Base-by-base conservation (phyloP, 2,888 invertebrate genomes). In the Sthenelais limicola region DNA sequence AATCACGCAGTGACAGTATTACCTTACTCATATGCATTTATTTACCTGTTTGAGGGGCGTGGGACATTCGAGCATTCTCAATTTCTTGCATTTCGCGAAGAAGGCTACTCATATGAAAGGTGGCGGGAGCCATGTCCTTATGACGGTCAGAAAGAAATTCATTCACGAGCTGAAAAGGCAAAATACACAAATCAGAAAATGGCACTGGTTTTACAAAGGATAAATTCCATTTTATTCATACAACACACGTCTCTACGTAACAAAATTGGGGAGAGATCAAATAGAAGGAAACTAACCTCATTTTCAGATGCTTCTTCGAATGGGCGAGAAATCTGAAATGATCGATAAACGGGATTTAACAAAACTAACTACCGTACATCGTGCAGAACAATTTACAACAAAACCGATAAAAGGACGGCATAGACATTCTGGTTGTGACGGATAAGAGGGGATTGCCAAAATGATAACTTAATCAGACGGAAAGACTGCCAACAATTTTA, bases 21-120 rank as follows among this genome's bases (percentile, higher is more conserved):
- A n/a, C n/a, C n/a, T n/a, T n/a, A n/a, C n/a, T n/a, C n/a, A 9
- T 43, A 15, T 43, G 9, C 15, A 9, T 12, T 24, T 30, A 12
- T 38, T 74, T 56, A 86, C 85, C 86, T 83, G 81, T 80, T 72
- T 84, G 82, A 47, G 85, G 84, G 5, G 81, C 79, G 30, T 62
- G 71, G 12, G 28, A 81, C 43, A 81, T 73, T 68, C 84, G 82
- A 0, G 83, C 78, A 73, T 85, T 86, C 85, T 92, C 92, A 28
- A 94, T 92, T 83, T 94, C 92, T 75, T 94, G 92, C 91, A 97
- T 93, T 88, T 95, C 96, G 80, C 94, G 92, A 72, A 97, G 88
- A 73, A 95, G 89, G 30, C 91, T 91, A 82, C 94, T 94, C 96
- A 97, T 96, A 84, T 94, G 93, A 87, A 96, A 97, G 1, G 95